Base-by-base conservation (phyloP, 2,888 invertebrate species). In the Cheilosia pagana region DNA sequence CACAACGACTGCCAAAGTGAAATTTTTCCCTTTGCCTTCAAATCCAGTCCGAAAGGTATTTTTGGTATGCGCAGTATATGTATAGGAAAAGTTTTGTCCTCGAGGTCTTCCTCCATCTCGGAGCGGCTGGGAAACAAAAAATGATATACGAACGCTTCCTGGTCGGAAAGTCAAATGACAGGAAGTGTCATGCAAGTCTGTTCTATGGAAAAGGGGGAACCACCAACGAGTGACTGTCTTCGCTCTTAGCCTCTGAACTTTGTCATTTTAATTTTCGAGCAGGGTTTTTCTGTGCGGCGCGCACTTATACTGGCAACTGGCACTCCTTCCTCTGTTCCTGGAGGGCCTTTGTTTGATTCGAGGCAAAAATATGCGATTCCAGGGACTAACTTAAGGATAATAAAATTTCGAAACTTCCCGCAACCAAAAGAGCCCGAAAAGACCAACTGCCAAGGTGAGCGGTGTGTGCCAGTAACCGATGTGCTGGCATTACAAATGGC, bases 211-310 rank as follows among this genome's bases (percentile, higher is more conserved):
- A 50, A 39, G 52, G 41, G 67, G 72, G 35, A 50, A 48, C 76
- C 76, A 62, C 68, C 77, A 87, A 89, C 60, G 77, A 90, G 87
- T 90, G 90, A 90, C 91, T 90, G 88, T 88, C 89, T 91, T 88
- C 89, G 89, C 90, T 91, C 89, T 90, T 90, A 90, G 90, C 89
- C 89, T 90, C 88, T 90, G 91, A 91, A 91, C 90, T 90, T 90
- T 90, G 90, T 89, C 91, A 90, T 90, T 91, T 90, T 89, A 89
- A 90, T 91, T 91, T 90, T 81, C 57, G 39, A 63, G 60, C 86
- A 78, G 43, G 59, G 48, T 75, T 81, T 75, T 75, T 81, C 74
- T 62, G 28, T 74, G 62, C 48, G 28, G 60, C 68, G 21, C 48
- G 28, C 35, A 50, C 72, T 55, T 57, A 65, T 62, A 50, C 28